Evolutionary conservation across 1,140 invertebrate genomes (phyloP).

Genomic region (Acromyrmex heyeri): DNA sequence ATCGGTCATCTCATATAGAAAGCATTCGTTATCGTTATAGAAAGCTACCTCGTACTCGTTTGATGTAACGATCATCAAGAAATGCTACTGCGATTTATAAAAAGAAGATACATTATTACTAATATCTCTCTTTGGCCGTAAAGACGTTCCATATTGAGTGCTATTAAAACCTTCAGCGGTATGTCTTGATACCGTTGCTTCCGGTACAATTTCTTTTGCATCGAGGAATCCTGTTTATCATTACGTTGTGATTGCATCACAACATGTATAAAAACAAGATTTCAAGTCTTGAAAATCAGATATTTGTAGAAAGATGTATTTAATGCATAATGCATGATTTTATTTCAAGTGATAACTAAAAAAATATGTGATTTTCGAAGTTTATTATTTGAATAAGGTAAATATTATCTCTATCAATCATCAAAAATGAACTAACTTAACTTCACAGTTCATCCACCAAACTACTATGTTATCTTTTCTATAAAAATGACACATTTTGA

Average conservation of each 20-base stretch:
- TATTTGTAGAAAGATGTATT: background rate
- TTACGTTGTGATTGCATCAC: slow-evolving; percentile 6
- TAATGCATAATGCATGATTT: background rate
- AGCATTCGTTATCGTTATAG: slow-evolving; percentile 57
- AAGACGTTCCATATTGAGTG: background rate
- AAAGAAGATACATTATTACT: background rate
- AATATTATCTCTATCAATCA: too few species aligned
- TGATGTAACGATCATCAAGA: slow-evolving; percentile 13
- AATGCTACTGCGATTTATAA: slow-evolving; percentile 16
- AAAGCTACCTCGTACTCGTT: slow-evolving; percentile 15
- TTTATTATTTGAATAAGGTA: too few species aligned
- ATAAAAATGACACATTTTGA: too few species aligned
- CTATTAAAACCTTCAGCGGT: background rate
- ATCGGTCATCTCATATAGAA: slow-evolving; percentile 64
- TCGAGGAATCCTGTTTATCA: slow-evolving; percentile 5
- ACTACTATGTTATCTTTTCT: too few species aligned
- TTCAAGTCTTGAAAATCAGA: background rate
- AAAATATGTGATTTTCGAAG: too few species aligned
- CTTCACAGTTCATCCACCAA: too few species aligned
- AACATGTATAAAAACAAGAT: background rate
- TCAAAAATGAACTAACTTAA: too few species aligned
- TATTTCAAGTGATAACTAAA: too few species aligned
- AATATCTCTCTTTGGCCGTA: slow-evolving; percentile 18
- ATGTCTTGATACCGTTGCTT: slow-evolving; percentile 23
- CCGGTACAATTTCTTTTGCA: slow-evolving; percentile 39